These are phyloP conservation scores for Orthonyx spaldingii DNA, from an alignment of 2,113 vertebrate genomes.

Conservation along the genomic window DNA sequence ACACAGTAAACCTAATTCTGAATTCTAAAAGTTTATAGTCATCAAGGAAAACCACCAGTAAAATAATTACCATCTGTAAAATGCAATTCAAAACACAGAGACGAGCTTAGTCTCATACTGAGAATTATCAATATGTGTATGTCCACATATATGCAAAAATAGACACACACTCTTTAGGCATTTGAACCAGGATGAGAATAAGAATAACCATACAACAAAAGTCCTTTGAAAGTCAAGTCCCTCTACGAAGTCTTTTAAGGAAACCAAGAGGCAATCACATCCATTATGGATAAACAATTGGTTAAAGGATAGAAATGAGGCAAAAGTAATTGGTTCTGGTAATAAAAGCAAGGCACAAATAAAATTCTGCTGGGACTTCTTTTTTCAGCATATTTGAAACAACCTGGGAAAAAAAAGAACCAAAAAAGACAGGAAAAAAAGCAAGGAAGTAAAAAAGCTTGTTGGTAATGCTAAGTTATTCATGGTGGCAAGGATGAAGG, in stretches of 20 bases:
- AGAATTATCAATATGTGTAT: not conserved
- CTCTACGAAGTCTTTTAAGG: not conserved
- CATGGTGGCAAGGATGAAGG: not conserved
- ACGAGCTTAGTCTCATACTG: not conserved
- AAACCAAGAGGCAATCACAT: not conserved
- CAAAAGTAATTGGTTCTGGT: not conserved
- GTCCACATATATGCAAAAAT: not conserved
- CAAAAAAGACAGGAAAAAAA: not conserved
- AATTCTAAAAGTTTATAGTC: not conserved
- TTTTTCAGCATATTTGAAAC: not conserved
- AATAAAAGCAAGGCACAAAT: not conserved
- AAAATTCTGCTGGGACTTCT: not conserved
- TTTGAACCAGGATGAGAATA: not conserved
- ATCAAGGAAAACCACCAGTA: not conserved
- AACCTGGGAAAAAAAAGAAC: not conserved
- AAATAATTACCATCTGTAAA: not conserved
- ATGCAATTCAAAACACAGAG: not conserved
- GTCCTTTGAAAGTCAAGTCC: not conserved
- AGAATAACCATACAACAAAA: not conserved
- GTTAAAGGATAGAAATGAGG: not conserved
- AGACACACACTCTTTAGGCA: not conserved
- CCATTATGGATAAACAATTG: not conserved
- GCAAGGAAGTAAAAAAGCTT: not conserved
- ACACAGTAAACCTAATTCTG: not conserved
- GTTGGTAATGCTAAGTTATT: not conserved